Base-by-base conservation (phyloP, 2,888 invertebrate genomes). In the Tuberolachnus salignus region DNA sequence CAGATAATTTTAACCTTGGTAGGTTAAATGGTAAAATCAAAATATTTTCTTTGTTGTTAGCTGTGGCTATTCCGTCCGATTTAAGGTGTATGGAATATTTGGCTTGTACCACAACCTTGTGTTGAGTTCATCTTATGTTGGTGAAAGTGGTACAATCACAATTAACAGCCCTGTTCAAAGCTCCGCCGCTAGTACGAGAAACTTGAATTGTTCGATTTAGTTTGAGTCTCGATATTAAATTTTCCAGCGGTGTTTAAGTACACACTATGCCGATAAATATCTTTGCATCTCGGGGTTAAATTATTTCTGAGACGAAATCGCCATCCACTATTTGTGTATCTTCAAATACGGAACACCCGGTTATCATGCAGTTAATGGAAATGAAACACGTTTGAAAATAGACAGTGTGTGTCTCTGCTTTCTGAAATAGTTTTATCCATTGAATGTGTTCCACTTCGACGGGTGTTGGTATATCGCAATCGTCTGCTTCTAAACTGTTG, bases 1-100 rank as follows among this genome's bases (percentile, higher is more conserved):
- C 51, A 16, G 53, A 69, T 23, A 69, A 19, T 51, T 53, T 69
- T 6, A 69, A 16, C 34, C 4, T 69, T 4, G 69, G 34, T n/a
- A n/a, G n/a, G n/a, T 53, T 53, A 1, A 53, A 26, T 9, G 69
- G 69, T 26, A 51, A 11, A 10, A 69, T 69, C n/a, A 69, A 6
- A 34, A 13, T n/a, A 14, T 69, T n/a, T 2, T 69, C 55, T 21
- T 55, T 69, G 13, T 19, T 63, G 10, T 63, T 42, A 19, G 42
- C 46, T 6, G 9, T 46, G 13, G 21, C 44, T 21, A 14, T 21
- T 1, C 64, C 64, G 11, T 44, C 23, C 14, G 21, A 46, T 1
- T n/a, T n/a, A n/a, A n/a, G n/a, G n/a, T n/a, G n/a, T n/a, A n/a
- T 64, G 21, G 44, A 46, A 9, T 10, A 46, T 11, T 64, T 64